phyloP scores from a whole-genome alignment of 2,797 vertebrate species.

The Cirrhinus molitorella region DNA sequence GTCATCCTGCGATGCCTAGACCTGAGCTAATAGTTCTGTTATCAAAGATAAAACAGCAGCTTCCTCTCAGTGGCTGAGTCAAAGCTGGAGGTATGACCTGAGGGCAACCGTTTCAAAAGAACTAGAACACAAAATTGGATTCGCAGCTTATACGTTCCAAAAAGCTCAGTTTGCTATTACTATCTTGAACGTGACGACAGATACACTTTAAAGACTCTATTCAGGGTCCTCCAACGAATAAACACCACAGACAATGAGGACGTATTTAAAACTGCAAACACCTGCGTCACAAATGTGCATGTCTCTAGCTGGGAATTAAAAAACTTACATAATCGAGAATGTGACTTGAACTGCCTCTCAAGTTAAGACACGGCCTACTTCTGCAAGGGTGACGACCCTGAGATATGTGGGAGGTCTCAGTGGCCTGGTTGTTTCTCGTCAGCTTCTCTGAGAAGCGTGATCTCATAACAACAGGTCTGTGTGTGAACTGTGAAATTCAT shows the following conservation, averaged over 20 bases:
- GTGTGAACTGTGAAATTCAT: constrained; percentile 12
- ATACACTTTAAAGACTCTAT: background rate
- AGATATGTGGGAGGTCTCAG: constrained; percentile 21
- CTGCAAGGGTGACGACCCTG: background rate
- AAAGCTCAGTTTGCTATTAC: background rate
- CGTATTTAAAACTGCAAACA: constrained; percentile 18
- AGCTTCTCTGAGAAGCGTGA: constrained; percentile 19
- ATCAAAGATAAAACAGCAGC: constrained; percentile 25
- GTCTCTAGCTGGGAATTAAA: background rate
- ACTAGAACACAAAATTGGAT: constrained; percentile 18
- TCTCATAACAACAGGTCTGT: constrained; percentile 16
- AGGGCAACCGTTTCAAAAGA: background rate
- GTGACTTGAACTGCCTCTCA: background rate
- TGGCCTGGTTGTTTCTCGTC: constrained; percentile 4
- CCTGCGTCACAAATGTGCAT: background rate
- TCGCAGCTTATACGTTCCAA: background rate
- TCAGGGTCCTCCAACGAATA: background rate
- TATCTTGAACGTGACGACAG: constrained; percentile 17
- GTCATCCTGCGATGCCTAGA: background rate
- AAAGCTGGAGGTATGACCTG: constrained; percentile 16
- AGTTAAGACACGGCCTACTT: constrained; percentile 20
- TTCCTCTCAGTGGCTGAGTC: constrained; percentile 38
- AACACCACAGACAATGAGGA: background rate
- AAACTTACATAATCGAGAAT: background rate
- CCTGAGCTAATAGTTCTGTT: constrained; percentile 6